These are phyloP conservation scores for Temnopleurus reevesii DNA, from an alignment of 53 echinoderm and acorn worm genomes.

Conservation along the genomic window DNA sequence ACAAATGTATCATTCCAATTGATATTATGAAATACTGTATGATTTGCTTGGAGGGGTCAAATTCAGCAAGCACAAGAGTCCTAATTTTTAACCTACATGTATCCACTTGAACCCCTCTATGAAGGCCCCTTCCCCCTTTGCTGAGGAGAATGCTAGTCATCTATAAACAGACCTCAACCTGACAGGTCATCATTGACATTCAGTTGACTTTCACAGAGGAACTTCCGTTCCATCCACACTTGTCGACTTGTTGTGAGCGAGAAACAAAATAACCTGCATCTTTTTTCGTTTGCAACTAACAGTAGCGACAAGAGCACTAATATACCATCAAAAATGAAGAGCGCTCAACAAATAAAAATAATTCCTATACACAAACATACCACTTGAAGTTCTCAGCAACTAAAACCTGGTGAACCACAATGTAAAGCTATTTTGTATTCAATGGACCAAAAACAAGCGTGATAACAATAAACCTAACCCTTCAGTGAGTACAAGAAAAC, in stretches of 20 bases:
- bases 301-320: background rate
- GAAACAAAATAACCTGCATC: background rate
- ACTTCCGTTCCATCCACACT: background rate
- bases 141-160: background rate
- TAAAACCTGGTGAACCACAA: no score
- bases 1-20: background rate
- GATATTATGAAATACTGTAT: background rate
- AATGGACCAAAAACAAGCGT: no score
- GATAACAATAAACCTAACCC: no score
- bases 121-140: background rate
- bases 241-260: background rate
- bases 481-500: no score
- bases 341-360: no score
- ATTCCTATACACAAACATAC: no score
- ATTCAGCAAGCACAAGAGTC: no score
- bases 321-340: background rate
- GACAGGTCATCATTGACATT: background rate
- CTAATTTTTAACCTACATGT: no score
- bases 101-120: background rate
- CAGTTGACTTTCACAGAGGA: background rate
- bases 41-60: background rate
- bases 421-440: no score
- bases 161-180: background rate
- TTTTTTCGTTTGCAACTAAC: background rate
- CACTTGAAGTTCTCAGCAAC: no score